Evolutionary conservation across 2,797 vertebrate species (phyloP).

Genomic region (Neosilurus mollespiculum): DNA sequence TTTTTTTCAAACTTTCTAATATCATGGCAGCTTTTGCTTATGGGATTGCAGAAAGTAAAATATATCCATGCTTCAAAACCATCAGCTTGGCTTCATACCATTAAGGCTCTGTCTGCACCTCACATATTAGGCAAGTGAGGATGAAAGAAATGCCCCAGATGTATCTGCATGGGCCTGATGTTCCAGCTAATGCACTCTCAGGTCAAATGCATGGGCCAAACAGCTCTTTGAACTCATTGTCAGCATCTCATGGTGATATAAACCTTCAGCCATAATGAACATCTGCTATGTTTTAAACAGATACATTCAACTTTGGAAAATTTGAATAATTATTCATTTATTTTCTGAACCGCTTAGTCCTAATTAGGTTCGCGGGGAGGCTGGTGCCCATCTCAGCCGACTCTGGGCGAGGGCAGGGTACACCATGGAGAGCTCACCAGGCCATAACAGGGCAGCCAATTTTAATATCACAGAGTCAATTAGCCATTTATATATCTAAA

Average conservation of each 20-base stretch:
- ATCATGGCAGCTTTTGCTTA: slow-evolving; percentile 40
- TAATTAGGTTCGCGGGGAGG: no score
- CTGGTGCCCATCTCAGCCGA: no score
- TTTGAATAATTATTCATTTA: no score
- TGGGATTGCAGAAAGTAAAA: slow-evolving; percentile 57
- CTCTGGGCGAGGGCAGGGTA: no score
- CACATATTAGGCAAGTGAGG: slow-evolving; percentile 13
- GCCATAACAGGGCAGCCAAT: no score
- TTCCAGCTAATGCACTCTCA: slow-evolving; percentile 16
- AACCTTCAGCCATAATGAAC: not conserved
- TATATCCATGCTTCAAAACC: slow-evolving; percentile 50
- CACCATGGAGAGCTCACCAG: no score
- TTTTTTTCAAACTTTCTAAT: slow-evolving; percentile 49
- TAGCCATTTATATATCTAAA: not conserved
- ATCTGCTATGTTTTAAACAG: not conserved
- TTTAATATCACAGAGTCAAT: not conserved
- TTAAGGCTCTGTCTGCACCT: slow-evolving; percentile 66
- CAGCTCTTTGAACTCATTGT: not conserved
- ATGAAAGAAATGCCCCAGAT: slow-evolving; percentile 32
- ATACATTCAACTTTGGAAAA: not conserved
- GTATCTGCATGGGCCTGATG: slow-evolving; percentile 21
- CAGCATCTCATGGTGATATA: not conserved
- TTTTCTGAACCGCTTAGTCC: no score
- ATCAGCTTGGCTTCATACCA: slow-evolving; percentile 61
- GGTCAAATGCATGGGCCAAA: slow-evolving; percentile 6